Conservation (phyloP, 2,888 invertebrate genomes). For the Sabellastarte sp. region DNA sequence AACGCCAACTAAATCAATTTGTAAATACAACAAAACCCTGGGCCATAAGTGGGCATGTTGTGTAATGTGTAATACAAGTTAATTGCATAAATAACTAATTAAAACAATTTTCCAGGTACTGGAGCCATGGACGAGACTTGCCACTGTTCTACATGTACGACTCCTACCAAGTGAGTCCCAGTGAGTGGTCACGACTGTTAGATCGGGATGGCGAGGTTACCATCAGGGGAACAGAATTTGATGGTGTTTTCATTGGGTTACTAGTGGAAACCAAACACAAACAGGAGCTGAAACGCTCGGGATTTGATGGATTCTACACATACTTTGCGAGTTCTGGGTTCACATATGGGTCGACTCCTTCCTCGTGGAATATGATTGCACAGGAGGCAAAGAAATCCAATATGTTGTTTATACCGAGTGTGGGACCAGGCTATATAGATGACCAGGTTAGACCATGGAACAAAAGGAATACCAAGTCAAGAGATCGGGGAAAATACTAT, state of each 20-base stretch:
- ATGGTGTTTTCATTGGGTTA: constrained; percentile 67
- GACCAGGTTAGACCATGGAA: constrained; percentile 68
- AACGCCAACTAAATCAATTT: too few species aligned
- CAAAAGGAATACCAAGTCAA: constrained; percentile 62
- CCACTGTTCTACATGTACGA: constrained; percentile 71
- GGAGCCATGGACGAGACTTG: constrained; percentile 36
- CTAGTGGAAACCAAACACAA: constrained; percentile 65
- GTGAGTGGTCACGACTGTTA: constrained; percentile 62
- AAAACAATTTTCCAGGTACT: too few species aligned
- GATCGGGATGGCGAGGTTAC: constrained; percentile 59
- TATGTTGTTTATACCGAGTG: constrained; percentile 67
- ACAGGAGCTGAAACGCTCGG: constrained; percentile 53
- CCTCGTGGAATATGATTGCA: constrained; percentile 41
- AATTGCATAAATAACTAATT: too few species aligned
- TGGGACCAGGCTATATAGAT: constrained; percentile 73
- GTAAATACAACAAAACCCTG: too few species aligned
- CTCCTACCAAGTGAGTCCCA: constrained; percentile 65
- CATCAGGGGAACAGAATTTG: constrained; percentile 64
- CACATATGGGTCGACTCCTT: constrained; percentile 66
- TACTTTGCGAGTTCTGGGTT: constrained; percentile 70
- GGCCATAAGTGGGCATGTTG: too few species aligned
- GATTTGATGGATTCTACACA: constrained; percentile 67
- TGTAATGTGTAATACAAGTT: too few species aligned
- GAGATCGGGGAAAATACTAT: constrained; percentile 68
- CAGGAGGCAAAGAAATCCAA: constrained; percentile 34